Percentiles rank a stretch among this genome's conserved stretches.
phyloP scores from a whole-genome alignment of 2,888 invertebrate genomes.

The Malthinus flaveolus region DNA sequence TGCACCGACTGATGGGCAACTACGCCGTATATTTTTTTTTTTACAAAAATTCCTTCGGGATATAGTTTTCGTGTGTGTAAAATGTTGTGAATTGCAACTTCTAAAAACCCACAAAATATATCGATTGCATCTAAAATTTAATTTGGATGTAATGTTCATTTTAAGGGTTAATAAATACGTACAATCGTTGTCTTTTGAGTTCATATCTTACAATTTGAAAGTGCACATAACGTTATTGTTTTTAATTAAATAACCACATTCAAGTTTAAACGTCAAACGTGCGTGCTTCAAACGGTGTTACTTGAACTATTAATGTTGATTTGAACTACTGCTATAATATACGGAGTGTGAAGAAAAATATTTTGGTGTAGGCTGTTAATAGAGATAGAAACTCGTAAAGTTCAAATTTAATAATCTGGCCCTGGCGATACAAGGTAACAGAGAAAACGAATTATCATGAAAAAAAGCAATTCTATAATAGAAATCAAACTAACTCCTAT shows the following conservation, averaged over 20 bases:
- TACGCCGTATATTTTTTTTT: constrained; percentile 65
- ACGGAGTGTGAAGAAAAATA: too few species aligned
- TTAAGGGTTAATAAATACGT: not conserved
- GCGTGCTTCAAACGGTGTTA: too few species aligned
- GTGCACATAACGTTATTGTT: too few species aligned
- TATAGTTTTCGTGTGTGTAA: constrained; percentile 65
- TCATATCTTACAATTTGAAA: not conserved
- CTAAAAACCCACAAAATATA: constrained; percentile 67
- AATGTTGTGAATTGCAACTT: constrained; percentile 67
- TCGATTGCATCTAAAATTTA: constrained; percentile 56
- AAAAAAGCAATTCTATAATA: constrained; percentile 11
- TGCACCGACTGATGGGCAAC: constrained; percentile 64
- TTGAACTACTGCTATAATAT: too few species aligned
- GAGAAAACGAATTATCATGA: not conserved
- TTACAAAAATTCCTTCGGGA: constrained; percentile 65
- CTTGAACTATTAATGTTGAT: too few species aligned
- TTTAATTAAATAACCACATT: too few species aligned
- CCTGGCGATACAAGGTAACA: not conserved
- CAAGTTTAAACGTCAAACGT: too few species aligned
- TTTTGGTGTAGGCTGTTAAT: too few species aligned
- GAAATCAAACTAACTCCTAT: constrained; percentile 14
- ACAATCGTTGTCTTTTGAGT: constrained; percentile 4
- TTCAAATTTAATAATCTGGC: too few species aligned
- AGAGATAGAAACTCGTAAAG: too few species aligned
- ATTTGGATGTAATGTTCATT: too few species aligned